A percentile compares a stretch with the other conserved stretches of the same genome.
Evolutionary conservation across 2,888 invertebrate species (phyloP).

Genomic region (Brenthis hecate): DNA sequence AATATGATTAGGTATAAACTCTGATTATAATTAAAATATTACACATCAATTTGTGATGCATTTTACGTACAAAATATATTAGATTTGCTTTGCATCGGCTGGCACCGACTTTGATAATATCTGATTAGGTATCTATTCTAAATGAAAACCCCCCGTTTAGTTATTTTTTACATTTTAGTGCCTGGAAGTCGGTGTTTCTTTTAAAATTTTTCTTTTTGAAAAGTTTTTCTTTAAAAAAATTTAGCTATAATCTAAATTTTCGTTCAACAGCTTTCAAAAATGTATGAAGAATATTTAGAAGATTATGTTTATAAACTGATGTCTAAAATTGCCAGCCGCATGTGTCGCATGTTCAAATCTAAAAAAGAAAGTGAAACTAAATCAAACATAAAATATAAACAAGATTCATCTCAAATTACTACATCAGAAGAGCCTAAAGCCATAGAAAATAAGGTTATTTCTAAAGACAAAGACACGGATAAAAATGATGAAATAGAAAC

Average conservation of each 20-base stretch:
- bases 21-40: too few species aligned
- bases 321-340: slow-evolving; percentile 63
- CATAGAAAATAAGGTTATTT: slow-evolving; percentile 30
- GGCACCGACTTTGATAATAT: too few species aligned
- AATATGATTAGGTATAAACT: too few species aligned
- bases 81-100: too few species aligned
- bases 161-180: too few species aligned
- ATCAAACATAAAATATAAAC: slow-evolving; percentile 18
- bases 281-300: slow-evolving; percentile 89
- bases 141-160: too few species aligned
- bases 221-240: background rate
- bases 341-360: slow-evolving; percentile 56
- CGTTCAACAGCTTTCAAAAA: slow-evolving; percentile 84
- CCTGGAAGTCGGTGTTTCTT: too few species aligned
- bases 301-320: slow-evolving; percentile 79
- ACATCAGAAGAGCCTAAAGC: slow-evolving; percentile 41
- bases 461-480: background rate
- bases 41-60: too few species aligned
- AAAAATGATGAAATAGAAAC: slow-evolving; percentile 24
- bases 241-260: background rate
- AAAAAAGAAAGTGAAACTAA: slow-evolving; percentile 43
- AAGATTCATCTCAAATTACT: slow-evolving; percentile 19
- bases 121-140: too few species aligned
- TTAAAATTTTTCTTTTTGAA: too few species aligned
- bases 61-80: too few species aligned